Percentiles rank a stretch among this genome's conserved stretches.
Conservation (phyloP, 2,797 vertebrate species). For the Denticeps clupeoides region DNA sequence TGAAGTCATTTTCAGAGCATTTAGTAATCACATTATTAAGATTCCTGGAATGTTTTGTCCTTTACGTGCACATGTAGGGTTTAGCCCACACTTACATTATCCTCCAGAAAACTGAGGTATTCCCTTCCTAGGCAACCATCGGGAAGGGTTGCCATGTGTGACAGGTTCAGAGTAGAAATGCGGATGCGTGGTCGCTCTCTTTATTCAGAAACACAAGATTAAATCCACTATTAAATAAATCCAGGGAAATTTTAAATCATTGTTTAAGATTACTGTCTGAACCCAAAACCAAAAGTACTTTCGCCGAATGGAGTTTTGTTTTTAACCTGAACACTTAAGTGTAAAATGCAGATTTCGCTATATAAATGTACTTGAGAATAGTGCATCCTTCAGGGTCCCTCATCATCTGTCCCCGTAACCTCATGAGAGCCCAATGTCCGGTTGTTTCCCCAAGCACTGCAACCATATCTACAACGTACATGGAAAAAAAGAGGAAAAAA, state of each 20-base stretch:
- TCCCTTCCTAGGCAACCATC: slow-evolving; percentile 75
- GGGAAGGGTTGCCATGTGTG: slow-evolving; percentile 60
- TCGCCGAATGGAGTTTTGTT: no score
- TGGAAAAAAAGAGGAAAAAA: background rate
- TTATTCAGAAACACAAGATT: no score
- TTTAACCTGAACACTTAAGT: no score
- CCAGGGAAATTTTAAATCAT: background rate
- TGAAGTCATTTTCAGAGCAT: no score
- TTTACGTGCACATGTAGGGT: background rate
- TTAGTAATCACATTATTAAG: background rate
- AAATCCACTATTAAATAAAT: background rate
- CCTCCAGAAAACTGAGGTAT: slow-evolving; percentile 77
- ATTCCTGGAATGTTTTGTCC: no score
- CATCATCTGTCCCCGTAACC: slow-evolving; percentile 75
- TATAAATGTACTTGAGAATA: slow-evolving; percentile 80
- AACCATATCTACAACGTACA: slow-evolving; percentile 78
- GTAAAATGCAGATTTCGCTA: background rate
- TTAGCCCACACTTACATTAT: slow-evolving; percentile 70
- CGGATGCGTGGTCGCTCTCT: slow-evolving; percentile 86
- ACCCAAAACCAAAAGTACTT: no score
- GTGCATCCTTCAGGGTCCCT: slow-evolving; percentile 74
- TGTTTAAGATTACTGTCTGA: no score
- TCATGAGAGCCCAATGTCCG: slow-evolving; percentile 61
- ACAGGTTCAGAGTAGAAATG: slow-evolving; percentile 71
- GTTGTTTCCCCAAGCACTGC: slow-evolving; percentile 93